Evolutionary conservation across 2,797 vertebrate species (phyloP), one percentile per base, ranked within the genome.

Genomic region (Poeciliopsis presidionis): DNA sequence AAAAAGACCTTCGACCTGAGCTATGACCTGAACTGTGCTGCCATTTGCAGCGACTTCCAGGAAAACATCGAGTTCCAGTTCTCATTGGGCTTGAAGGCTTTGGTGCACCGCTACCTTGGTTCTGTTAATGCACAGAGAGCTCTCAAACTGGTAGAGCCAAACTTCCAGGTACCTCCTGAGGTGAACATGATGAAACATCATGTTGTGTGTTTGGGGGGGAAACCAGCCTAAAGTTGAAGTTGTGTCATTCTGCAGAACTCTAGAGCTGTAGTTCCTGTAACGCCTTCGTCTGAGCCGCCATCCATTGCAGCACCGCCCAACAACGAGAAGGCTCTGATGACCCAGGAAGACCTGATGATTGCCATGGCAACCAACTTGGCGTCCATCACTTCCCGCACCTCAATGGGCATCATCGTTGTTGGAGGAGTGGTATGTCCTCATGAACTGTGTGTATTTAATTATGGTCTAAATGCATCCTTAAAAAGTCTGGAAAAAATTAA

Each of bases 41-140:
- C 95, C 12, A 93, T 99, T 33, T 99, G 98, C 92, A 96, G 92
- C 0, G 97, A 99, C 95, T 99, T 99, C 94, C 98, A 99, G 91
- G 98, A 99, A 89, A 97, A 98, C 91, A 98, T 99, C 1, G 95
- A 96, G 78, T 99, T 99, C 91, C 97, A 91, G 85, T 99, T 99
- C 85, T 98, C 98, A 9, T 85, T 99, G 93, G 98, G 98, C 77
- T 99, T 97, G 97, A 91, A 95, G 1, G 88, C 96, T 0, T 94
- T 99, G 41, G 97, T 97, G 30, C 97, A 96, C 89, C 97, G 98
- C 71, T 99, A 96, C 85, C 92, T 99, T 70, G 97, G 98, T n/a
- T 94, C 96, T 4, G 96, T 94, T 46, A 97, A 97, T 41, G 97
- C 98, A 25, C 96, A 97, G 81, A 94, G 92, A 67, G 95, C 98